Evolutionary conservation across 1,140 invertebrate species (phyloP), one percentile per base, ranked within the genome.

Genomic region (Anagrus nilaparvatae): DNA sequence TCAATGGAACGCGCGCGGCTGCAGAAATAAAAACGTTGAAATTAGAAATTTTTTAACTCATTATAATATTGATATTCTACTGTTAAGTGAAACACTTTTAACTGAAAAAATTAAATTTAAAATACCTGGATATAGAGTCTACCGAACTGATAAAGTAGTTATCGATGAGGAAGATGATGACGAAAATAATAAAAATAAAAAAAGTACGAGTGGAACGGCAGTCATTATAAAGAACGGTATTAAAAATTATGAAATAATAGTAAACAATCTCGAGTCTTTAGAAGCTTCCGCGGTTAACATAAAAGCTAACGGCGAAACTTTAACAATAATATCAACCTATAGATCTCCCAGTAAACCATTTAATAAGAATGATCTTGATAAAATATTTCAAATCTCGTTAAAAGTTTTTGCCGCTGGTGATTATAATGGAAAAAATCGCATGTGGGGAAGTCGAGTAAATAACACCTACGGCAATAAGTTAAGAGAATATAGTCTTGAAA

Each of bases 321-420:
- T 38, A 3, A 9, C 25, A 1, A 19, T 38, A 3, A 24, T 36
- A 9, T 24, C 34, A 14, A 38, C 16, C 1, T 38, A 38, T 19
- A 38, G 29, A 9, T 38, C 36, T 1, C 38, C 38, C 8, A 14
- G 8, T 1, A 24, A 10, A 5, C 20, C 19, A 31, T 23, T 40
- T 14, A 32, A 40, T 9, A 40, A 30, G 17, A 31, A 21, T 13
- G 38, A 40, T 5, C 20, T 29, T 3, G 14, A 40, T 25, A 40
- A 40, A 21, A 31, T 40, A 4, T 40, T 40, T 23, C 6, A 23
- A 21, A 21, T 19, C 20, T 17, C 28, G 0, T 3, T 12, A 5
- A 18, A 9, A 14, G 20, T 32, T 18, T 28, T 40, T 2, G 16
- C 17, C 2, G 29, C 30, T 4, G 38, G 28, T 5, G 38, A 40